Percentiles rank a stretch among this genome's conserved stretches.
Conservation (phyloP, 2,888 invertebrate genomes). For the Cetonia aurata region DNA sequence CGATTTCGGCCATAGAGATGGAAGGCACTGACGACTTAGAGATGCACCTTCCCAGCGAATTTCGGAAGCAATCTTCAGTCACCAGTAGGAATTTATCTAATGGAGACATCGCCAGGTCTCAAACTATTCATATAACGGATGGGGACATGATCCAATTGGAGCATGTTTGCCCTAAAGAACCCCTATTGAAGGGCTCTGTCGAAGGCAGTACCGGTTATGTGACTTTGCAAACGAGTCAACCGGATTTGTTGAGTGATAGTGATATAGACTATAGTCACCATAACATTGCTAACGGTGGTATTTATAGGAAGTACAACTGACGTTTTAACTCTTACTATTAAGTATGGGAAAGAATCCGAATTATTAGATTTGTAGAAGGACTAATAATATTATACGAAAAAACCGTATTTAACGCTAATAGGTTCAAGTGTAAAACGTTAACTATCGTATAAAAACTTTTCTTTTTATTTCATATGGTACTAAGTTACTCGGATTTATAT, state of each 20-base stretch:
- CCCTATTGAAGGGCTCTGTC: conserved; percentile 56
- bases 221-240: conserved; percentile 53
- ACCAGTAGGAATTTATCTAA: conserved; percentile 47
- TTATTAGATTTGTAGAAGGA: not conserved
- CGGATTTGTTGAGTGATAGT: conserved; percentile 48
- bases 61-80: conserved; percentile 65
- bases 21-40: conserved; percentile 75
- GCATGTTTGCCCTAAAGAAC: conserved; percentile 61
- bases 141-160: conserved; percentile 59
- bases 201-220: conserved; percentile 54
- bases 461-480: conserved; percentile 8
- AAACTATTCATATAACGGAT: conserved; percentile 43
- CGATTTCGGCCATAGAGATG: conserved; percentile 79
- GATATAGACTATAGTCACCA: conserved; percentile 52
- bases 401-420: not conserved
- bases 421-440: not conserved
- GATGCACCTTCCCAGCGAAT: conserved; percentile 65
- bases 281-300: conserved; percentile 51
- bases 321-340: not conserved
- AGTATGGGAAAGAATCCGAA: not conserved
- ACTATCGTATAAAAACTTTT: not conserved
- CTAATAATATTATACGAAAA: not conserved
- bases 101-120: conserved; percentile 25
- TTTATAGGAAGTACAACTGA: conserved; percentile 48
- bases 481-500: conserved; percentile 3